Conservation (phyloP, 2,797 vertebrate genomes). For the Rachycentron canadum region DNA sequence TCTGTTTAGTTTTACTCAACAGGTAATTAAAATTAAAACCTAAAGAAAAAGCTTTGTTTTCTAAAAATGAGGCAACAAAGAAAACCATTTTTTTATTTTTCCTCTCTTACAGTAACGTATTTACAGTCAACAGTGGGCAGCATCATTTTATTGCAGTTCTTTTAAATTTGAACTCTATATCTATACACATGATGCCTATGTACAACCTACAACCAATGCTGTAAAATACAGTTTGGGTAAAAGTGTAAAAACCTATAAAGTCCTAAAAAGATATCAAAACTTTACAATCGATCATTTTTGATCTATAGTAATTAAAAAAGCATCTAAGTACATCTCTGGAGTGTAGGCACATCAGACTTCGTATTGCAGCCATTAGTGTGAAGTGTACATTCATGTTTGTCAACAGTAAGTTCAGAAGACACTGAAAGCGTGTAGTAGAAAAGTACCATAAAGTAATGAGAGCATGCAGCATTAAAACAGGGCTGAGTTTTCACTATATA, state of each 20-base stretch:
- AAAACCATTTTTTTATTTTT: slow-evolving; percentile 48
- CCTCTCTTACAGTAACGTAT: slow-evolving; percentile 67
- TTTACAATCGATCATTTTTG: slow-evolving; percentile 36
- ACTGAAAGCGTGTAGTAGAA: slow-evolving; percentile 1
- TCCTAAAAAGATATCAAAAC: slow-evolving; percentile 42
- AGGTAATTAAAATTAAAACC: not conserved
- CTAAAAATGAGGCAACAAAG: not conserved
- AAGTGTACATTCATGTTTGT: slow-evolving; percentile 34
- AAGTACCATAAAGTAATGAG: slow-evolving; percentile 45
- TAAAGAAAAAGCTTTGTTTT: slow-evolving; percentile 29
- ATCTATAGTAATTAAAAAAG: slow-evolving; percentile 30
- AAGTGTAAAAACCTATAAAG: slow-evolving; percentile 30
- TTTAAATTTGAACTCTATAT: slow-evolving; percentile 33
- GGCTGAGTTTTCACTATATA: slow-evolving; percentile 40
- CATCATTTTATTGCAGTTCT: slow-evolving; percentile 16
- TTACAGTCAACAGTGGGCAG: slow-evolving; percentile 63
- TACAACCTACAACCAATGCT: slow-evolving; percentile 48
- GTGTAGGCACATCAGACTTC: slow-evolving; percentile 27
- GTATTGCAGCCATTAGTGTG: slow-evolving; percentile 15
- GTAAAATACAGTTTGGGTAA: slow-evolving; percentile 27
- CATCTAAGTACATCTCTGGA: slow-evolving; percentile 29
- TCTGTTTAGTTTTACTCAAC: not conserved
- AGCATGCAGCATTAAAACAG: slow-evolving; percentile 64
- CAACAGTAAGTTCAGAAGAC: slow-evolving; percentile 19
- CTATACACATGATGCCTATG: slow-evolving; percentile 51